Conservation (phyloP, 1,140 invertebrate genomes). For the Pentalonia nigronervosa region DNA sequence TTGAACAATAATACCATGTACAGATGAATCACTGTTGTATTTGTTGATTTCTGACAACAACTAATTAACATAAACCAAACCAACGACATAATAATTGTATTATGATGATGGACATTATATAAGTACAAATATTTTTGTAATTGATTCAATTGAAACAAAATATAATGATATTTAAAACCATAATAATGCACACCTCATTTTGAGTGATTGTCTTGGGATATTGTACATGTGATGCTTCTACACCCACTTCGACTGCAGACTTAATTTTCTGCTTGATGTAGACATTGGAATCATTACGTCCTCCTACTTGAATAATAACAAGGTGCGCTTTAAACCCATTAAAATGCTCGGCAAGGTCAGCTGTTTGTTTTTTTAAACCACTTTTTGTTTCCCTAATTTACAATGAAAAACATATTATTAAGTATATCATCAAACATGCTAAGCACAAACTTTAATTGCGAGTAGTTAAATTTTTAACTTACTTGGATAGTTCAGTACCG, state of each 20-base stretch:
- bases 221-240: conserved; percentile 81
- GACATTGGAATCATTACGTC: conserved; percentile 97
- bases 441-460: too few relatives aligned
- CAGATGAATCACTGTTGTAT: conserved; percentile 82
- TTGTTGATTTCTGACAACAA: conserved; percentile 76
- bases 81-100: conserved; percentile 56
- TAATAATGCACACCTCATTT: conserved; percentile 71
- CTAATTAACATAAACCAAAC: conserved; percentile 62
- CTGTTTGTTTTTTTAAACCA: conserved; percentile 74
- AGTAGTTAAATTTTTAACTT: conserved; percentile 61
- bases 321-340: conserved; percentile 78
- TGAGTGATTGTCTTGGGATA: conserved; percentile 85
- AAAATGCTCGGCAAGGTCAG: conserved; percentile 68
- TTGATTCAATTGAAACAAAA: neutral
- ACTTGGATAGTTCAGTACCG: conserved; percentile 72
- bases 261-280: conserved; percentile 98
- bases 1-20: conserved; percentile 97
- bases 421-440: neutral
- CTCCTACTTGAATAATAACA: conserved; percentile 89
- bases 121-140: neutral
- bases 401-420: neutral
- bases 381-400: conserved; percentile 75
- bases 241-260: conserved; percentile 90
- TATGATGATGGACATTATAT: neutral
- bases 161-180: neutral